Evolutionary conservation across 1,140 invertebrate species (phyloP).

Genomic region (Calephelis nemesis): DNA sequence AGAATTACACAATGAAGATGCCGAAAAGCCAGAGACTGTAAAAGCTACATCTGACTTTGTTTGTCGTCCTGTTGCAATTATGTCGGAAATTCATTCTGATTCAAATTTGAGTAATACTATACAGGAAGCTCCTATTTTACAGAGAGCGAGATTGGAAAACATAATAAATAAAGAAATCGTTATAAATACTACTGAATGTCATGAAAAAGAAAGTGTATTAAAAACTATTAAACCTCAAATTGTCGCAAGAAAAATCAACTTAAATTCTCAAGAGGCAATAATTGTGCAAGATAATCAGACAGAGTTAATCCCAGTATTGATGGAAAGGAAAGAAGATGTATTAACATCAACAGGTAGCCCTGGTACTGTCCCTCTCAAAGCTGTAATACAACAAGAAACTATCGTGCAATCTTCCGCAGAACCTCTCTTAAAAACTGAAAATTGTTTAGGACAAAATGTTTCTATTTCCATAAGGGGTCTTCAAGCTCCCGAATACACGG

Average conservation of each 20-base stretch:
- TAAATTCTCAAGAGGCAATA: slow-evolving; percentile 50
- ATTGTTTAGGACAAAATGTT: slow-evolving; percentile 31
- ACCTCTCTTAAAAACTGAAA: slow-evolving; percentile 32
- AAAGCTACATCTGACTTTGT: slow-evolving; percentile 42
- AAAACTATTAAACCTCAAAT: slow-evolving; percentile 30
- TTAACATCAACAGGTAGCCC: slow-evolving; percentile 33
- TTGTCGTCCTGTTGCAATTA: slow-evolving; percentile 50
- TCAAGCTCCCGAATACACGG: slow-evolving; percentile 49
- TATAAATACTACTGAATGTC: slow-evolving; percentile 47
- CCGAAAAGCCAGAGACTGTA: slow-evolving; percentile 30
- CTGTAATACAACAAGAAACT: slow-evolving; percentile 57
- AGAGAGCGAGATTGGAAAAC: slow-evolving; percentile 51
- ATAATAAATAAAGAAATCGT: slow-evolving; percentile 50
- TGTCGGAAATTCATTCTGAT: slow-evolving; percentile 49
- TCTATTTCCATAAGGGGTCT: slow-evolving; percentile 41
- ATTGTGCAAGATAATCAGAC: slow-evolving; percentile 48
- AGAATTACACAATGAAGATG: slow-evolving; percentile 46
- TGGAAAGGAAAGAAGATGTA: slow-evolving; percentile 30
- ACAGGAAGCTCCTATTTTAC: slow-evolving; percentile 21
- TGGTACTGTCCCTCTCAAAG: slow-evolving; percentile 41
- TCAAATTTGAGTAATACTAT: slow-evolving; percentile 41
- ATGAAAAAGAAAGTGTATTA: slow-evolving; percentile 58
- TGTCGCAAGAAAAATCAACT: slow-evolving; percentile 38
- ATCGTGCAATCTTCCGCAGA: slow-evolving; percentile 48
- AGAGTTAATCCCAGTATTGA: slow-evolving; percentile 37